These are phyloP conservation scores for Thera britannica DNA, from an alignment of 2,888 invertebrate species.

Conservation along the genomic window DNA sequence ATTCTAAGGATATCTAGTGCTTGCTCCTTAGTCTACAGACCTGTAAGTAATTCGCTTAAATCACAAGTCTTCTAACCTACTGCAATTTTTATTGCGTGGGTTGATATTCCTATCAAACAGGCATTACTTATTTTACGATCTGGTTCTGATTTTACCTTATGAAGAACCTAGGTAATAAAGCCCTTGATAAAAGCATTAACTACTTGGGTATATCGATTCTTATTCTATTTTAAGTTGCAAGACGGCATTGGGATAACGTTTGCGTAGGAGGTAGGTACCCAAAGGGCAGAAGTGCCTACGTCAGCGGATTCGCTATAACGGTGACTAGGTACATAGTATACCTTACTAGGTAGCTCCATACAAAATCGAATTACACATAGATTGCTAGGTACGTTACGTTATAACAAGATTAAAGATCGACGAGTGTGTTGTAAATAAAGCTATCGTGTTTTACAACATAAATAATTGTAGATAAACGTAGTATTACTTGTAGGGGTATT, in stretches of 20 bases:
- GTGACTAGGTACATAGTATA: constrained; percentile 18
- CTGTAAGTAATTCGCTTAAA: constrained; percentile 15
- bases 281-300: constrained; percentile 74
- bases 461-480: background rate
- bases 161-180: constrained; percentile 3
- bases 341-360: constrained; percentile 23
- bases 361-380: constrained; percentile 30
- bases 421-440: constrained; percentile 23
- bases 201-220: constrained; percentile 4
- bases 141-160: background rate
- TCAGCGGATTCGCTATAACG: constrained; percentile 58
- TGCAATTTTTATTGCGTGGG: constrained; percentile 6
- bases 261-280: constrained; percentile 67
- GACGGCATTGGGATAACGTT: constrained; percentile 46
- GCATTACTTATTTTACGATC: background rate
- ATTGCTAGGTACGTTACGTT: constrained; percentile 21
- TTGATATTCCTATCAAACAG: background rate
- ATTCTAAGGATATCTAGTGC: constrained; percentile 15
- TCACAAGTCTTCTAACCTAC: background rate
- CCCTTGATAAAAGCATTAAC: background rate
- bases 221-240: constrained; percentile 38
- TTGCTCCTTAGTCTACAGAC: constrained; percentile 16
- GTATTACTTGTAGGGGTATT: too few species aligned
- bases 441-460: constrained; percentile 18
- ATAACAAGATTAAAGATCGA: constrained; percentile 41